These are phyloP conservation scores for Parnassius mnemosyne DNA, from an alignment of 2,888 invertebrate species.

Conservation along the genomic window DNA sequence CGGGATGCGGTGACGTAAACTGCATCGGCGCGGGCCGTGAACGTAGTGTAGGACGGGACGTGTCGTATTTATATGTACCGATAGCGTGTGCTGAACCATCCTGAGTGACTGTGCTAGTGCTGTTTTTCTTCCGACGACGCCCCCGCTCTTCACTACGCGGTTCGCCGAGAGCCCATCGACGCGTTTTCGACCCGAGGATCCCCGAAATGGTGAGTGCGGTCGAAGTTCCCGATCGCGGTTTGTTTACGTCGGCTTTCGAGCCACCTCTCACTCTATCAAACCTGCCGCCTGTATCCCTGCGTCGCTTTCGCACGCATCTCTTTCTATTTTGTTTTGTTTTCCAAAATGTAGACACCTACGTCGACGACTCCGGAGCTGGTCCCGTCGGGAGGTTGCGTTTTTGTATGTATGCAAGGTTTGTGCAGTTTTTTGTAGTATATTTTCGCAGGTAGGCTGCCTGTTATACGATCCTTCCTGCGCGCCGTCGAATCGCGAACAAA, in stretches of 20 bases:
- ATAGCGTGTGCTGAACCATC: slow-evolving; percentile 60
- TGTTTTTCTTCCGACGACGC: slow-evolving; percentile 55
- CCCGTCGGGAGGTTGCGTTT: slow-evolving; percentile 68
- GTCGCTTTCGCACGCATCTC: slow-evolving; percentile 72
- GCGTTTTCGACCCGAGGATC: slow-evolving; percentile 57
- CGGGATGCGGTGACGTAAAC: slow-evolving; percentile 81
- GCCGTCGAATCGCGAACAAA: slow-evolving; percentile 34
- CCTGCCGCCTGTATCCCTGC: slow-evolving; percentile 75
- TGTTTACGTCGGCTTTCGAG: slow-evolving; percentile 77
- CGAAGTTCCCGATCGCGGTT: slow-evolving; percentile 75
- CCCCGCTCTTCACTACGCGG: slow-evolving; percentile 73
- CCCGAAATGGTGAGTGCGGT: slow-evolving; percentile 79
- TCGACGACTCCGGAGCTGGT: slow-evolving; percentile 63
- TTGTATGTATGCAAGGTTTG: slow-evolving; percentile 65
- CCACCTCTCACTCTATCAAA: slow-evolving; percentile 65
- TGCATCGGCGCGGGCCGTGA: slow-evolving; percentile 77
- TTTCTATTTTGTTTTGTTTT: slow-evolving; percentile 79
- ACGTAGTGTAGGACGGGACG: slow-evolving; percentile 79
- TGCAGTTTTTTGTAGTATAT: slow-evolving; percentile 65
- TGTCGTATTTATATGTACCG: slow-evolving; percentile 63
- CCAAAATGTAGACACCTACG: slow-evolving; percentile 76
- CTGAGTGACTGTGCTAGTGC: slow-evolving; percentile 66
- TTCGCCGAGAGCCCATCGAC: slow-evolving; percentile 56
- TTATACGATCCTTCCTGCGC: slow-evolving; percentile 51
- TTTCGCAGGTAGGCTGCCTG: slow-evolving; percentile 71